Evolutionary conservation across 2,797 vertebrate species (phyloP), one percentile per base, ranked within the genome.

Genomic region (Squalus acanthias): DNA sequence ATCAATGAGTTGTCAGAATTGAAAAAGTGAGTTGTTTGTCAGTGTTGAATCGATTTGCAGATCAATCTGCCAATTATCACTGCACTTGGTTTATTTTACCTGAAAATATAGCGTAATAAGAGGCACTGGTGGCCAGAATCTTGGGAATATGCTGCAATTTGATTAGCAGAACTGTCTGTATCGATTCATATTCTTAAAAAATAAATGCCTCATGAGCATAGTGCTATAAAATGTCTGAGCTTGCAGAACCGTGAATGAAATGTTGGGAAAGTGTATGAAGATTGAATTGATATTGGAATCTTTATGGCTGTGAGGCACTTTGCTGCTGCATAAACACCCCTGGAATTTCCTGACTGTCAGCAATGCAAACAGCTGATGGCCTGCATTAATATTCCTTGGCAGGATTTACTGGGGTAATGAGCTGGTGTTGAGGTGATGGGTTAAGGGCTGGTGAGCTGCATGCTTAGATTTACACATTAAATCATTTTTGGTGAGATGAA

Each of bases 51-150:
- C 10, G 46, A 72, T 74, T 33, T 33, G 76, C 70, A 76, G 29
- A 95, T 95, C 94, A 95, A 95, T 95, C 70, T 95, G 69, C 70
- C 94, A 76, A 95, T 95, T 76, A 76, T 76, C 67, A 76, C 69
- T 33, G 70, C 50, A 74, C 50, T 57, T 76, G 24, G 94, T 95
- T 72, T 95, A 95, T 95, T 74, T 76, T 95, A 93, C 69, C 65
- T 74, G 72, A 95, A 95, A 76, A 53, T 95, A 74, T 95, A 95
- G 69, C 46, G 50, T 76, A 95, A 60, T 95, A 76, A 57, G 94
- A 95, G 70, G 7, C 26, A 24, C 91, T 26, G 3, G 91, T 69
- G 24, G 91, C n/a, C 22, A 76, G 69, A 74, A 95, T 60, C 94
- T 22, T 76, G 94, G 91, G 69, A 76, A 76, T n/a, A 60, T 57